Conservation (phyloP, 2,888 invertebrate species). For the Mesopsocus fuscifrons region DNA sequence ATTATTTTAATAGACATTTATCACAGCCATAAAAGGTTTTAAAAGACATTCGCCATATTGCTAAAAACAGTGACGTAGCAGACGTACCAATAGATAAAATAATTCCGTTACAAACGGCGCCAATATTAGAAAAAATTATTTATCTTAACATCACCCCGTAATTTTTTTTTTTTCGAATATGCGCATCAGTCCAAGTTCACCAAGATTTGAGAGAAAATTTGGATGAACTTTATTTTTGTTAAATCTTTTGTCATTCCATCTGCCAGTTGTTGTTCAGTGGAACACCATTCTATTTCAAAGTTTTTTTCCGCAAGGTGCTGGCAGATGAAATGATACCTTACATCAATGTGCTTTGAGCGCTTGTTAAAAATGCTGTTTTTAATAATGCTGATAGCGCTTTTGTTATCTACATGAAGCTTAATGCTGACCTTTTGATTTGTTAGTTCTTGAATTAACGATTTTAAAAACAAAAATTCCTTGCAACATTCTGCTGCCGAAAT, state of each 20-base stretch:
- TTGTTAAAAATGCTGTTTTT: conserved; percentile 14
- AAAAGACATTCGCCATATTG: no score
- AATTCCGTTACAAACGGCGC: no score
- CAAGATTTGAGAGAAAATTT: no score
- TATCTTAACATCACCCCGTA: no score
- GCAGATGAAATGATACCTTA: conserved; percentile 14
- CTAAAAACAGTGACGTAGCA: no score
- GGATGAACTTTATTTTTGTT: background rate
- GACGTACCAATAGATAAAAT: no score
- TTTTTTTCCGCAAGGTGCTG: conserved; percentile 11
- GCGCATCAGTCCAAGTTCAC: no score
- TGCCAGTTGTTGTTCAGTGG: conserved; percentile 15
- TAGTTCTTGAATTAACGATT: conserved; percentile 15
- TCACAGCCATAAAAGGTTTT: no score
- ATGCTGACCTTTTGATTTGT: conserved; percentile 7
- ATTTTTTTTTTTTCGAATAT: no score
- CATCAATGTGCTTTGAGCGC: conserved; percentile 16
- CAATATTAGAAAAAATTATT: no score
- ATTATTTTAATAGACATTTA: no score
- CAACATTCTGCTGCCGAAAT: conserved; percentile 16
- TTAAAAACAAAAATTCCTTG: conserved; percentile 17
- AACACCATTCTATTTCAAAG: conserved; percentile 14
- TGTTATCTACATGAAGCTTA: conserved; percentile 15
- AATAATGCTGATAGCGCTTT: conserved; percentile 15
- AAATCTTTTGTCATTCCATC: conserved; percentile 16